A percentile compares a stretch with the other conserved stretches of the same genome.
Conservation (phyloP, 2,888 invertebrate genomes). For the Parasteatoda lunata region DNA sequence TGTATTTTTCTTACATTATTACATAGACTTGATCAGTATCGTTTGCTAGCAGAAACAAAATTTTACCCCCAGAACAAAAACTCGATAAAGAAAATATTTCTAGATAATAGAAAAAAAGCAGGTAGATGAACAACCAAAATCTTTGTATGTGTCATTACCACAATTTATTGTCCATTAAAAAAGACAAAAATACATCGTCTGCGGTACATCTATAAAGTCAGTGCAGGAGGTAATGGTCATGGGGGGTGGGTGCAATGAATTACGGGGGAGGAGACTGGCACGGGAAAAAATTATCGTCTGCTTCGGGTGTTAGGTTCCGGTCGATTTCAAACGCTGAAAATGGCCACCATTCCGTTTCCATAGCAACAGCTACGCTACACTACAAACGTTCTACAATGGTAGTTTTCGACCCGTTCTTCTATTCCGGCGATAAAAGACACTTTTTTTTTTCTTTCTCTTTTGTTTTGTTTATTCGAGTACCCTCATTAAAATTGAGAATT, state of each 20-base stretch:
- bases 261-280: slow-evolving; percentile 57
- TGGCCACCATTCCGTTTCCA: slow-evolving; percentile 52
- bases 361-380: slow-evolving; percentile 31
- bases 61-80: too few species aligned
- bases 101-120: neutral
- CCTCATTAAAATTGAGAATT: slow-evolving; percentile 40
- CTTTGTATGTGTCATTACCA: slow-evolving; percentile 58
- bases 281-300: slow-evolving; percentile 63
- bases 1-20: too few species aligned
- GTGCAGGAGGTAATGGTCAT: slow-evolving; percentile 52
- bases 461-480: neutral
- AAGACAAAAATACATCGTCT: slow-evolving; percentile 45
- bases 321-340: slow-evolving; percentile 66
- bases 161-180: slow-evolving; percentile 66
- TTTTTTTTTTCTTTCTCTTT: slow-evolving; percentile 3
- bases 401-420: neutral
- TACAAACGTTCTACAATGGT: slow-evolving; percentile 40
- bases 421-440: neutral
- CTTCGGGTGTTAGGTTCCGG: slow-evolving; percentile 65
- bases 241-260: slow-evolving; percentile 60
- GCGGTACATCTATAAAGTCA: slow-evolving; percentile 16
- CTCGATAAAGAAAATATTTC: too few species aligned
- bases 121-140: slow-evolving; percentile 39
- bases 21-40: too few species aligned
- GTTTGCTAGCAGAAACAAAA: too few species aligned